phyloP scores from a whole-genome alignment of 2,113 vertebrate genomes.

The Steatornis caripensis region DNA sequence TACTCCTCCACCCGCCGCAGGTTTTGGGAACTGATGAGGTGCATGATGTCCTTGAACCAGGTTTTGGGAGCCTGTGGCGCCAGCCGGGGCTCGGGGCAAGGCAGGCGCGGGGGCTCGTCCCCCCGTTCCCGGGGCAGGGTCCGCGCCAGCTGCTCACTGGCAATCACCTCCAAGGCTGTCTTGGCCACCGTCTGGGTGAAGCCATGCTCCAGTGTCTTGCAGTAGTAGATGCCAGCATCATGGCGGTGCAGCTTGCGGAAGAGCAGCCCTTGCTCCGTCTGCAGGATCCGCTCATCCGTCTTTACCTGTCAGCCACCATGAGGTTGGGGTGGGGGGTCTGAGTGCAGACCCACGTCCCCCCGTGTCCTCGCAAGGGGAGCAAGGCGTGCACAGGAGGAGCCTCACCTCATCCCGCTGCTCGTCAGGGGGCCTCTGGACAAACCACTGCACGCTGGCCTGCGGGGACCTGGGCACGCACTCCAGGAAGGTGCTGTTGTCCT shows the following conservation, averaged over 20 bases:
- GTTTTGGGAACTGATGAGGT: conserved; percentile 84
- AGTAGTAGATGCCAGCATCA: conserved; percentile 83
- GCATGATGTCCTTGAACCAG: conserved; percentile 94
- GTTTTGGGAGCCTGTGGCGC: conserved; percentile 64
- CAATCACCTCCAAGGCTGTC: conserved; percentile 80
- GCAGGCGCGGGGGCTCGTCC: neutral
- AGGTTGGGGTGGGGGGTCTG: neutral
- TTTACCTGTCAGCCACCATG: conserved; percentile 71
- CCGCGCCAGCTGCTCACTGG: conserved; percentile 76
- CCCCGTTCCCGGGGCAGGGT: conserved; percentile 63
- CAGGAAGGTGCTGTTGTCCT: conserved; percentile 93
- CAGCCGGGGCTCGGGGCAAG: neutral
- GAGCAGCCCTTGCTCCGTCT: conserved; percentile 84
- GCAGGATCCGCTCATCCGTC: conserved; percentile 85
- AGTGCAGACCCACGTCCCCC: neutral
- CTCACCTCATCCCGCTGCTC: conserved; percentile 84
- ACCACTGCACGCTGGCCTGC: conserved; percentile 86
- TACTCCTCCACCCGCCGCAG: conserved; percentile 85
- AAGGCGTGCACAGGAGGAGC: neutral
- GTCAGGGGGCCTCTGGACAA: conserved; percentile 76
- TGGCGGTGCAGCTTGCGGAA: conserved; percentile 83
- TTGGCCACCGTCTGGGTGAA: conserved; percentile 84
- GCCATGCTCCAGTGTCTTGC: conserved; percentile 84
- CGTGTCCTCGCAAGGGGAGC: fast-evolving
- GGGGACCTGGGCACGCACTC: conserved; percentile 90